Evolutionary conservation across 2,888 invertebrate species (phyloP).

Genomic region (Hedychridium roseum): DNA sequence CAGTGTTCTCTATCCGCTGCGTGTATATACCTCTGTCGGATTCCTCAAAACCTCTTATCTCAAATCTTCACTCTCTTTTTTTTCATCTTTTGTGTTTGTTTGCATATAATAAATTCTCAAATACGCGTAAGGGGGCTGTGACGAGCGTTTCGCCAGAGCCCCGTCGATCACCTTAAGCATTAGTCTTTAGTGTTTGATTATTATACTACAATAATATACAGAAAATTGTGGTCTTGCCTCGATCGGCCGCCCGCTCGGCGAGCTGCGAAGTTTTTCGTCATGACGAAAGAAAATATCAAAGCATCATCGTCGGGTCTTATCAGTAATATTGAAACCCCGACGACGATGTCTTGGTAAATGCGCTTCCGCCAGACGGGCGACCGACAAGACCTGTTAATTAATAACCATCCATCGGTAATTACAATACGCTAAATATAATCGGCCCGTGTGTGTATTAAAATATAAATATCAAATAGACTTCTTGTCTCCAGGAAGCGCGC

Average conservation of each 20-base stretch:
- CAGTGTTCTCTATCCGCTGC: conserved; percentile 32
- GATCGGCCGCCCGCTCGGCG: conserved; percentile 15
- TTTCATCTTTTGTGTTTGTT: conserved; percentile 23
- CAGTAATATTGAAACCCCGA: no score
- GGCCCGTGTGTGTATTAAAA: conserved; percentile 57
- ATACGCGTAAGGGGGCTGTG: conserved; percentile 32
- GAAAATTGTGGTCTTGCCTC: conserved; percentile 35
- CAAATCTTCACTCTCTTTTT: conserved; percentile 3
- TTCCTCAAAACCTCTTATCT: conserved; percentile 11
- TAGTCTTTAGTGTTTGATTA: conserved; percentile 62
- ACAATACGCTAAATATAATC: conserved; percentile 57
- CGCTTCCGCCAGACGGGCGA: conserved; percentile 20
- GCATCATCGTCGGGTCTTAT: no score
- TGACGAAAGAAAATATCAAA: no score
- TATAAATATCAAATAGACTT: conserved; percentile 57
- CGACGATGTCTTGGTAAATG: no score
- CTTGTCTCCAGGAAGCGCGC: conserved; percentile 42
- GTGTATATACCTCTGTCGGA: conserved; percentile 20
- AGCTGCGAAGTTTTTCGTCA: no score
- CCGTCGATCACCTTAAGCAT: conserved; percentile 57
- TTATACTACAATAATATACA: conserved; percentile 60
- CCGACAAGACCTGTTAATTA: conserved; percentile 21
- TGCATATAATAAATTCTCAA: conserved; percentile 35
- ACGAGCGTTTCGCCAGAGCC: conserved; percentile 19
- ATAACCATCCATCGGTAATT: conserved; percentile 42